Evolutionary conservation across 2,797 vertebrate species (phyloP).

Genomic region (Oceanodroma leucorhoa): DNA sequence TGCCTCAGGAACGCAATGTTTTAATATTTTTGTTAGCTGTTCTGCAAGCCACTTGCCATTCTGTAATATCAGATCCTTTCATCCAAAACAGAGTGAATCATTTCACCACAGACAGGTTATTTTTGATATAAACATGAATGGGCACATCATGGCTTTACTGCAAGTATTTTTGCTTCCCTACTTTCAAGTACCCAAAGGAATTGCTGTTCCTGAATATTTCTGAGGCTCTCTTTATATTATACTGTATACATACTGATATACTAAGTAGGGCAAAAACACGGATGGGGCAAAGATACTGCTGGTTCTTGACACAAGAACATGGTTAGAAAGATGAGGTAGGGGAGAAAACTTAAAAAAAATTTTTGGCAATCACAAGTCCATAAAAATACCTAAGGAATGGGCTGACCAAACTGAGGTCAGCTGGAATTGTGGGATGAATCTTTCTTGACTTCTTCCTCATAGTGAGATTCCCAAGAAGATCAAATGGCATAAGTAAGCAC

Average conservation of each 20-base stretch:
- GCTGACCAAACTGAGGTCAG: not conserved
- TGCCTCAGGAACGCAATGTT: not conserved
- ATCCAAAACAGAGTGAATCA: not conserved
- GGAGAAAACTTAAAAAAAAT: not conserved
- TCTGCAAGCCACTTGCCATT: not conserved
- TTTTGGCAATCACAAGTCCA: not conserved
- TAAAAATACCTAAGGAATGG: not conserved
- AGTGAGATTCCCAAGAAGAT: not conserved
- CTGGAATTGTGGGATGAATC: not conserved
- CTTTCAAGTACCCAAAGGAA: not conserved
- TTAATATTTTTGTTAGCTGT: not conserved
- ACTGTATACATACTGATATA: too few relatives aligned
- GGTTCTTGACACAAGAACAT: not conserved
- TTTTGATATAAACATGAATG: not conserved
- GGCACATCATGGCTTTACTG: not conserved
- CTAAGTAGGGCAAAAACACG: accelerated
- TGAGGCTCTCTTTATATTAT: not conserved
- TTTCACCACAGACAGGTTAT: not conserved
- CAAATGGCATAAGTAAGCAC: not conserved
- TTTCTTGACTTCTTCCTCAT: not conserved
- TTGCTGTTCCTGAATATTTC: not conserved
- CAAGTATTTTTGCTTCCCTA: not conserved
- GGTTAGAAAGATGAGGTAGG: accelerated
- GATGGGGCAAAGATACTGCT: not conserved
- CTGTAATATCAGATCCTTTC: not conserved